Evolutionary conservation across 1,140 invertebrate genomes (phyloP), one percentile per base, ranked within the genome.

Genomic region (Portunus trituberculatus): DNA sequence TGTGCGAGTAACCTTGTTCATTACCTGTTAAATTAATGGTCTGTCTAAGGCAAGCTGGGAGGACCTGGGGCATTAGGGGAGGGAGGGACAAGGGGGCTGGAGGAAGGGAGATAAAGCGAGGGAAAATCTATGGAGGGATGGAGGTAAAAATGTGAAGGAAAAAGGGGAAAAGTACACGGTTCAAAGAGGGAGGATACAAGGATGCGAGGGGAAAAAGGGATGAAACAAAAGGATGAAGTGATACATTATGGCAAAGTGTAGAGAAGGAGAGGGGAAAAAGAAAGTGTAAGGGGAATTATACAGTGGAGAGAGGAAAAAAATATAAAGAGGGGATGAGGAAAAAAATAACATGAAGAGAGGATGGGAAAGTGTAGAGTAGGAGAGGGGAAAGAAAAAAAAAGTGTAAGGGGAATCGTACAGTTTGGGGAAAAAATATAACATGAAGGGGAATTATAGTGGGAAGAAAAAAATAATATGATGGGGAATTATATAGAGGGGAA

Each of bases 11-110:
- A 76, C 67, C 67, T 76, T 76, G 67, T 76, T 76, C 67, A 76
- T 76, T 76, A 76, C 67, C 67, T 76, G 67, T 76, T 12, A 76
- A 76, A 76, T 76, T 76, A 76, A 76, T 76, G 67, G 67, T 76
- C 10, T 76, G 67, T 76, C 67, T 76, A 76, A 76, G 67, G 67
- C 67, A 25, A n/a, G 67, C 0, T 76, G 67, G 67, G 67, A n/a
- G 67, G 4, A 7, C 67, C 67, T n/a, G 67, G 67, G 67, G 67
- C 12, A 76, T n/a, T 76, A n/a, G 67, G 67, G 67, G 25, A 76
- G 67, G 67, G 67, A n/a, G 67, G 20, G n/a, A 20, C 12, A 2
- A 25, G 6, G 20, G 67, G 20, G n/a, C 16, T n/a, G 67, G 67
- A 20, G 67, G 16, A 10, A 59, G 52, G 52, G 67, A n/a, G 67